phyloP scores from a whole-genome alignment of 35 echinoderm and acorn worm genomes.

The Nesometra sesokonis region DNA sequence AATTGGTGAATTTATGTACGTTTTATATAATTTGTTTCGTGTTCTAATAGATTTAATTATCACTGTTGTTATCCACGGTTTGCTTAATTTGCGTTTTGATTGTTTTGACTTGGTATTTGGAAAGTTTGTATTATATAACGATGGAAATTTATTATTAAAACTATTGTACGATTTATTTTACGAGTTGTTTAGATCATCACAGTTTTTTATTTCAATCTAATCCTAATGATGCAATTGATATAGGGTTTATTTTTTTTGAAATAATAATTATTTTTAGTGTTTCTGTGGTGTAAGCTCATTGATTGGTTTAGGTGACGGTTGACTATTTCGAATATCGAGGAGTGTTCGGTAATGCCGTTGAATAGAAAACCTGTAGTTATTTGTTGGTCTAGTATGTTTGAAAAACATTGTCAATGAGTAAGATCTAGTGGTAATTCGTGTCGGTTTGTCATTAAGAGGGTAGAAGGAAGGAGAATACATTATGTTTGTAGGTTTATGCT shows the following conservation, averaged over 20 bases:
- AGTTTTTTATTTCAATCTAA: not conserved
- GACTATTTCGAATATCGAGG: conserved; percentile 3
- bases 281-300: not conserved
- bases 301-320: not conserved
- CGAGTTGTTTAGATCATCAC: not conserved
- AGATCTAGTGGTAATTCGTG: not conserved
- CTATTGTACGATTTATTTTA: not conserved
- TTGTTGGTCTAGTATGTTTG: conserved; percentile 5
- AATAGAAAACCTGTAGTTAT: not conserved
- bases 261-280: not conserved
- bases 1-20: not conserved
- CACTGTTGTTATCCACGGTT: conserved; percentile 2
- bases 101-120: not conserved
- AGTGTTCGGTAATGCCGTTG: conserved; percentile 18
- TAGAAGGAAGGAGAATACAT: not conserved
- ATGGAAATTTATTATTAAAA: not conserved
- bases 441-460: conserved; percentile 9
- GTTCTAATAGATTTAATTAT: not conserved
- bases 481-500: not conserved
- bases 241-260: not conserved
- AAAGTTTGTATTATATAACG: not conserved
- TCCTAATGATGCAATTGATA: not conserved
- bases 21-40: conserved; percentile 4
- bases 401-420: conserved; percentile 8
- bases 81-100: not conserved